Conservation (phyloP, 2,797 vertebrate species). For the Cuniculus paca region DNA sequence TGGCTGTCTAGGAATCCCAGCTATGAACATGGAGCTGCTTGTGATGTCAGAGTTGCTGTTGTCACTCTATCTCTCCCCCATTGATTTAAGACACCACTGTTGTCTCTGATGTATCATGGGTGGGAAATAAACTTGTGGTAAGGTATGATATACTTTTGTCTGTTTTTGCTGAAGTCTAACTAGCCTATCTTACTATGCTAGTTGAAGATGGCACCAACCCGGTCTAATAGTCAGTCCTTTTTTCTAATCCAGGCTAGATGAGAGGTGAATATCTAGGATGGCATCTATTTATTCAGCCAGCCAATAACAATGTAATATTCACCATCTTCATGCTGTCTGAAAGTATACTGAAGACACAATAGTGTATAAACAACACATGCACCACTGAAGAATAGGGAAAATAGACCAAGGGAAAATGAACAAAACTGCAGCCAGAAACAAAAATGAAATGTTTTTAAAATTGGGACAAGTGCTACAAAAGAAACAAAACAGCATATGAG, state of each 20-base stretch:
- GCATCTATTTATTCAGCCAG: background rate
- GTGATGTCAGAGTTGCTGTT: background rate
- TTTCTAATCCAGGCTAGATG: background rate
- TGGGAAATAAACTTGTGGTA: background rate
- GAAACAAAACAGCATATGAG: background rate
- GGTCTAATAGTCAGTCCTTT: background rate
- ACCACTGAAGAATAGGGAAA: background rate
- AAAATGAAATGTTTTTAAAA: background rate
- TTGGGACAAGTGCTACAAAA: background rate
- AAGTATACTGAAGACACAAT: background rate
- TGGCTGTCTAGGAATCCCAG: background rate
- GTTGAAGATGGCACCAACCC: background rate
- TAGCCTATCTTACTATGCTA: background rate
- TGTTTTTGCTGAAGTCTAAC: background rate
- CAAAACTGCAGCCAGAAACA: background rate
- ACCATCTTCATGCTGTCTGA: background rate
- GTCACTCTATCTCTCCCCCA: background rate
- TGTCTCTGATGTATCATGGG: background rate
- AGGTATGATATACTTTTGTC: background rate
- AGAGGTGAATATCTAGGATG: background rate
- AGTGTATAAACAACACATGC: background rate
- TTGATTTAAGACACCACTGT: background rate
- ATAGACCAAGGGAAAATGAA: background rate
- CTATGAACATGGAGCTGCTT: background rate
- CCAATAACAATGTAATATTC: background rate